A percentile compares a stretch with the other conserved stretches of the same genome.
Conservation (phyloP, 2,888 invertebrate genomes). For the Lycophotia porphyrea region DNA sequence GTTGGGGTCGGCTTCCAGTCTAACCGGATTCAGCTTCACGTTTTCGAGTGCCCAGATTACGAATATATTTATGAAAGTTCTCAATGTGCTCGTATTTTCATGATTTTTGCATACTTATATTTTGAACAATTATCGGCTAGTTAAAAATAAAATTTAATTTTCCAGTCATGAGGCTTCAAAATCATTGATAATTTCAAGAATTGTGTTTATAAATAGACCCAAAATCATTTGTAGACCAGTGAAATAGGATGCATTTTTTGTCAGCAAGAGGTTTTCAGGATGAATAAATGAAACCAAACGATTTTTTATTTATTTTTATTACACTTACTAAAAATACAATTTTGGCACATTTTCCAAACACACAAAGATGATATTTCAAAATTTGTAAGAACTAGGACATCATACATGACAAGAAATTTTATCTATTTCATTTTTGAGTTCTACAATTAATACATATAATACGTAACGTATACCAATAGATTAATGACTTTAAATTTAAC, state of each 20-base stretch:
- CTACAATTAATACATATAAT: background rate
- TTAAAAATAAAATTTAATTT: no score
- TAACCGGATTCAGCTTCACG: no score
- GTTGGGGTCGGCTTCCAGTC: no score
- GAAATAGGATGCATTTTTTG: background rate
- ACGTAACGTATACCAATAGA: background rate
- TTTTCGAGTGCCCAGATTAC: no score
- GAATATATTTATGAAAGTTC: no score
- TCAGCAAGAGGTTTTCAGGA: background rate
- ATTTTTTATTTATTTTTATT: background rate
- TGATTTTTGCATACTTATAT: no score
- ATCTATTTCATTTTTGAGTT: background rate
- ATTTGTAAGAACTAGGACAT: background rate
- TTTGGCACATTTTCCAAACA: slow-evolving; percentile 13
- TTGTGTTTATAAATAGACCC: no score
- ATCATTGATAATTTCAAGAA: no score
- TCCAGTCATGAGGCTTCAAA: no score
- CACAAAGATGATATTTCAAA: background rate
- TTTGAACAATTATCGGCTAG: no score
- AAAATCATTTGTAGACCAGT: no score
- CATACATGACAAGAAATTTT: background rate
- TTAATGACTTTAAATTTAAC: background rate
- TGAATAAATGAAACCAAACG: background rate
- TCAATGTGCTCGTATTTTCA: no score
- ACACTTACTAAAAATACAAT: slow-evolving; percentile 9